A percentile compares a stretch with the other conserved stretches of the same genome.
phyloP scores from a whole-genome alignment of 2,888 invertebrate species.

The Melanargia galathea region DNA sequence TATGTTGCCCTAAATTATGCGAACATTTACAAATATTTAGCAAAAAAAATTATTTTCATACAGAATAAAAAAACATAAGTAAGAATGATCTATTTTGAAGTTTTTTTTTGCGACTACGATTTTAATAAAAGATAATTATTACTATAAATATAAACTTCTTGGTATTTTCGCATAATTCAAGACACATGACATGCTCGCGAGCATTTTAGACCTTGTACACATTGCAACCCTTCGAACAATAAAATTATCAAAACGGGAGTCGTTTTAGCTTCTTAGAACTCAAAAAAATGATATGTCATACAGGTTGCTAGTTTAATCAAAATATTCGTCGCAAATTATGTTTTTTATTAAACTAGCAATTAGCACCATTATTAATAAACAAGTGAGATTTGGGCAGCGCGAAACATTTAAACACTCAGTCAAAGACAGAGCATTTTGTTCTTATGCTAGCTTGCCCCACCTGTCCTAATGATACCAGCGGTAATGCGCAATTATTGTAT shows the following conservation, averaged over 20 bases:
- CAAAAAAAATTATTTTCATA: neutral
- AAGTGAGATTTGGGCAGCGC: no score
- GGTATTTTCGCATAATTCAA: constrained; percentile 18
- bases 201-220: constrained; percentile 18
- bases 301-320: no score
- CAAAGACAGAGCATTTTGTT: no score
- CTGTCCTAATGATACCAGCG: no score
- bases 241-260: neutral
- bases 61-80: neutral
- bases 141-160: no score
- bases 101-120: neutral
- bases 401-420: no score
- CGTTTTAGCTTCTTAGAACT: neutral
- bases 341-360: no score
- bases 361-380: no score
- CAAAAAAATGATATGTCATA: no score
- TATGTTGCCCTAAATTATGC: constrained; percentile 24
- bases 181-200: constrained; percentile 21
- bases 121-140: neutral
- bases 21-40: constrained; percentile 1
- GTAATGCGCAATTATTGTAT: no score
- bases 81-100: neutral
- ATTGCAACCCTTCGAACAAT: neutral
- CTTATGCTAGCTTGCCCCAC: no score
- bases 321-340: no score